phyloP scores from a whole-genome alignment of 2,797 vertebrate genomes.

The Hyperoplus immaculatus region DNA sequence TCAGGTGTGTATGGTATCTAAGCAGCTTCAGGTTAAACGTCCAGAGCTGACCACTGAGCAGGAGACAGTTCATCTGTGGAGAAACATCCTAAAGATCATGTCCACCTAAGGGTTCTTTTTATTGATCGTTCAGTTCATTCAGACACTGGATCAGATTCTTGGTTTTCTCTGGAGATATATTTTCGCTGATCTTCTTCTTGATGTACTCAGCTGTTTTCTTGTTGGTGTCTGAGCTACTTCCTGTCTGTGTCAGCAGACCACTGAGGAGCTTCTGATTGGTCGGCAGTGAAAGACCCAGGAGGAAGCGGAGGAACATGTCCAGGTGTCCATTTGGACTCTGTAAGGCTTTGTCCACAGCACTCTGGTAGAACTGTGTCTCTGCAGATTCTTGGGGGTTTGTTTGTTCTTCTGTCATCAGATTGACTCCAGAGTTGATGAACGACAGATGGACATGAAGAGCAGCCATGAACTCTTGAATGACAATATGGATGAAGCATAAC shows the following conservation, averaged over 20 bases:
- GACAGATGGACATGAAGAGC: constrained; percentile 10
- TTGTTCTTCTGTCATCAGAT: background rate
- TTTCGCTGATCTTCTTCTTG: background rate
- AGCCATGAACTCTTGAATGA: constrained; percentile 12
- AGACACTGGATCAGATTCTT: background rate
- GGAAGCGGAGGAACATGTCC: too few relatives aligned
- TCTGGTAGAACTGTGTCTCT: too few relatives aligned
- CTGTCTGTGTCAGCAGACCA: background rate
- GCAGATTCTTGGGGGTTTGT: background rate
- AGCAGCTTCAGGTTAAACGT: too few relatives aligned
- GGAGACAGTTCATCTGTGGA: too few relatives aligned
- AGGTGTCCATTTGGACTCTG: too few relatives aligned
- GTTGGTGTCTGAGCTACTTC: background rate
- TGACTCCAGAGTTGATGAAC: constrained; percentile 2
- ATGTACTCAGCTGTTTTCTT: background rate
- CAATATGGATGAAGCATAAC: constrained; percentile 8
- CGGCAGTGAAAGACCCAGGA: too few relatives aligned
- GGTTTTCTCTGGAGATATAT: background rate
- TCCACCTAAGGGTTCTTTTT: background rate
- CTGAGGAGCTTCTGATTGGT: too few relatives aligned
- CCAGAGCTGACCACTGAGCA: too few relatives aligned
- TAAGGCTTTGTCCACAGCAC: too few relatives aligned
- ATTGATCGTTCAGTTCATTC: too few relatives aligned
- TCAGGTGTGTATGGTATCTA: too few relatives aligned
- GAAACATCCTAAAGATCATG: too few relatives aligned